A percentile compares a stretch with the other conserved stretches of the same genome.
Evolutionary conservation across 1,140 invertebrate species (phyloP).

Genomic region (Mamestra configurata): DNA sequence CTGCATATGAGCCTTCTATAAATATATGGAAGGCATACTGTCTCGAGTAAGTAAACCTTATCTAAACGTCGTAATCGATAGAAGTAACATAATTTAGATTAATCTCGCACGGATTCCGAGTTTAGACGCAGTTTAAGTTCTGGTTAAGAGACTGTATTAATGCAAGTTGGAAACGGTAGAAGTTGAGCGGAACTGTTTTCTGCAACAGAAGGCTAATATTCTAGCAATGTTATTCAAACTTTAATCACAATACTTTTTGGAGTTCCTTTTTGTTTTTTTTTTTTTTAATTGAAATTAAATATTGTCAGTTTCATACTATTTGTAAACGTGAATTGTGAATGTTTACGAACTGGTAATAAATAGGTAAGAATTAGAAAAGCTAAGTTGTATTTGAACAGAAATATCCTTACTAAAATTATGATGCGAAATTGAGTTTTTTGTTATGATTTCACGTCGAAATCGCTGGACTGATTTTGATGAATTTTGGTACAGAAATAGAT

Average conservation of each 20-base stretch:
- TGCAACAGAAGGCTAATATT: neutral
- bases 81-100: conserved; percentile 17
- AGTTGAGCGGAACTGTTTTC: neutral
- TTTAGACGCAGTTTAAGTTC: conserved; percentile 29
- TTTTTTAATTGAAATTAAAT: too few species aligned
- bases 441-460: too few species aligned
- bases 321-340: too few species aligned
- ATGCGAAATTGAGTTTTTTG: too few species aligned
- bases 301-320: too few species aligned
- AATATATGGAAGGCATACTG: neutral
- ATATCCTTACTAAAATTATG: too few species aligned
- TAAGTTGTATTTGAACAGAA: too few species aligned
- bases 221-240: neutral
- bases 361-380: too few species aligned
- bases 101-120: conserved; percentile 12
- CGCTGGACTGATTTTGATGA: too few species aligned
- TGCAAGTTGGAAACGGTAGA: neutral
- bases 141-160: neutral
- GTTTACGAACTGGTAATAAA: too few species aligned
- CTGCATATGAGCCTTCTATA: neutral
- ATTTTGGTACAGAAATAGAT: too few species aligned
- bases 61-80: conserved; percentile 12
- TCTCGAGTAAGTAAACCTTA: neutral
- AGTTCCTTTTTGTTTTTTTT: too few species aligned
- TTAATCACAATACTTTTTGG: neutral